Evolutionary conservation across 2,113 vertebrate genomes (phyloP).

Genomic region (Hydrolagus affinis): DNA sequence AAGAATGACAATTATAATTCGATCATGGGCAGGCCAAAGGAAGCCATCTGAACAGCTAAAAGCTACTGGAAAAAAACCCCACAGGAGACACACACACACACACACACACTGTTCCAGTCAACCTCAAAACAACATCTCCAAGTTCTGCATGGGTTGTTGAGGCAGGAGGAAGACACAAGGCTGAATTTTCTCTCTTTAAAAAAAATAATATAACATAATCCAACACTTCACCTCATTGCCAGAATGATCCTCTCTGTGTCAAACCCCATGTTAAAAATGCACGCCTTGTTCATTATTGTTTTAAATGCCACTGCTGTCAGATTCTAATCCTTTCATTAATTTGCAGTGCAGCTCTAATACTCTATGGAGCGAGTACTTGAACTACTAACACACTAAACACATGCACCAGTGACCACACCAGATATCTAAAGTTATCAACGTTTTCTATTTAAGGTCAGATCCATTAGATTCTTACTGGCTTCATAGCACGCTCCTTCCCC

Average conservation of each 20-base stretch:
- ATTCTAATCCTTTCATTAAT: not conserved
- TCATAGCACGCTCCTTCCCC: no score
- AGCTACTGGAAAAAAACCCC: not conserved
- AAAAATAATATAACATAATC: constrained; percentile 7
- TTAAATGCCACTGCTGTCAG: not conserved
- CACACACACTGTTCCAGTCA: not conserved
- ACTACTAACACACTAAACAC: no score
- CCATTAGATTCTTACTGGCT: no score
- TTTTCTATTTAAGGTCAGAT: no score
- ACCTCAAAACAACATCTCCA: not conserved
- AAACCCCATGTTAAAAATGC: not conserved
- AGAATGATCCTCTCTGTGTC: not conserved
- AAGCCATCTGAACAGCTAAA: not conserved
- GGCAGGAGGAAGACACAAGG: not conserved
- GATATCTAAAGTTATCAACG: no score
- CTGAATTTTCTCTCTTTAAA: not conserved
- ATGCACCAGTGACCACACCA: no score
- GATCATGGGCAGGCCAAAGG: not conserved
- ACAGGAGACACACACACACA: not conserved
- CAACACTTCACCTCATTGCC: not conserved
- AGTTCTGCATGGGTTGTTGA: not conserved
- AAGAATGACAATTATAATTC: no score
- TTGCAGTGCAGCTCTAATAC: not conserved
- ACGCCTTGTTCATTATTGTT: not conserved
- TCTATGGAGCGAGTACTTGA: no score